phyloP scores from a whole-genome alignment of 2,888 invertebrate species.

The Cheilosia vulpina region DNA sequence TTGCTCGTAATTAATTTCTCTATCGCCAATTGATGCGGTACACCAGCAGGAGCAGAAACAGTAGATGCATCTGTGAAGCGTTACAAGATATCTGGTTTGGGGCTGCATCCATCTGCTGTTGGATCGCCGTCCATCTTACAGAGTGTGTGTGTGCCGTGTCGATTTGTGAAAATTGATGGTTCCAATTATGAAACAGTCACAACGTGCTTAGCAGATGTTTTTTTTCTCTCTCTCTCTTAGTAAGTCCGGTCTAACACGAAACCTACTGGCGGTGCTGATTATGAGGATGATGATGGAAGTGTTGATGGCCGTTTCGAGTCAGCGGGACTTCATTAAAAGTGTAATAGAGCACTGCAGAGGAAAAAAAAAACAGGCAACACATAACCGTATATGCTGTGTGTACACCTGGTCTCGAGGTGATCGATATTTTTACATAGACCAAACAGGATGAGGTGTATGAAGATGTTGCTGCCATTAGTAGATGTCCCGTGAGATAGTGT shows the following conservation, averaged over 20 bases:
- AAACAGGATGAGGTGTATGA: conserved; percentile 54
- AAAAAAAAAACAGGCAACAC: conserved; percentile 1
- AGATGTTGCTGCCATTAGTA: conserved; percentile 64
- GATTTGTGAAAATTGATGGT: conserved; percentile 81
- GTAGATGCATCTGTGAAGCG: conserved; percentile 66
- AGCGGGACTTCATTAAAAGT: conserved; percentile 68
- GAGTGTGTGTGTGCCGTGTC: conserved; percentile 47
- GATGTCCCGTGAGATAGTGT: conserved; percentile 55
- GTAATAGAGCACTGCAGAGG: conserved; percentile 34
- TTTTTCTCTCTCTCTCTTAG: conserved; percentile 40
- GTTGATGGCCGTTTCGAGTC: conserved; percentile 64
- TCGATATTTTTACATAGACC: conserved; percentile 71
- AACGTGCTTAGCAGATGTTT: conserved; percentile 73
- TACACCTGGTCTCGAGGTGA: conserved; percentile 66
- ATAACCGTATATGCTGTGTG: conserved; percentile 25
- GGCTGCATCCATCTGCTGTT: conserved; percentile 61
- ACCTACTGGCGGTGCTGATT: conserved; percentile 29
- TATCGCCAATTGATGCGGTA: conserved; percentile 70
- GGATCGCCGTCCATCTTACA: conserved; percentile 28
- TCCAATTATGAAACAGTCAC: conserved; percentile 82
- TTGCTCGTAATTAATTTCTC: conserved; percentile 72
- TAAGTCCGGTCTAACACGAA: conserved; percentile 38
- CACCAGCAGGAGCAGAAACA: conserved; percentile 31
- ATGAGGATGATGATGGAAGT: conserved; percentile 71
- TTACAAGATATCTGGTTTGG: conserved; percentile 70